These are phyloP conservation scores for Arenicola marina DNA, from an alignment of 2,888 invertebrate species.

Conservation along the genomic window DNA sequence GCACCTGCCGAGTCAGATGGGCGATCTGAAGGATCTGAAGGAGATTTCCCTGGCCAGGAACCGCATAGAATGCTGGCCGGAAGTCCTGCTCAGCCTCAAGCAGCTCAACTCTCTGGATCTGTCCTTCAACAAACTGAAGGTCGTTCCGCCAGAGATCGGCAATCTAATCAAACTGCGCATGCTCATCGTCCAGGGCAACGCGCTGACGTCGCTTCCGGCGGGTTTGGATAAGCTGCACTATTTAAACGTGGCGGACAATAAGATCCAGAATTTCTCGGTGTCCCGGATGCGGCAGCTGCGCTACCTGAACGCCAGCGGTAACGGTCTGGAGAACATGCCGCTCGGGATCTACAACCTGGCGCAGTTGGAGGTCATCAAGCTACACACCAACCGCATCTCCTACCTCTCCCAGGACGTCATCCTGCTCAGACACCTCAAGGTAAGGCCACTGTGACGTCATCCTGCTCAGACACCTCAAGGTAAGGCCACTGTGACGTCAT, in stretches of 20 bases:
- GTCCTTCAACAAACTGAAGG: constrained; percentile 47
- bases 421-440: constrained; percentile 43
- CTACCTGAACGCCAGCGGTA: constrained; percentile 46
- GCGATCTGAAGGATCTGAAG: constrained; percentile 40
- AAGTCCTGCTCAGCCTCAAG: constrained; percentile 41
- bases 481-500: no score
- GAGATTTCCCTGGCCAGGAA: constrained; percentile 52
- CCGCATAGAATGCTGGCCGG: constrained; percentile 45
- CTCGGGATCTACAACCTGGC: constrained; percentile 45
- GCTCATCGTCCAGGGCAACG: constrained; percentile 40
- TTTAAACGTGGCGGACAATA: constrained; percentile 49
- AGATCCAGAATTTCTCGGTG: constrained; percentile 48
- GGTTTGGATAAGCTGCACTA: constrained; percentile 41
- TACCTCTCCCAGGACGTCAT: constrained; percentile 52
- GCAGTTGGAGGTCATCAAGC: constrained; percentile 43
- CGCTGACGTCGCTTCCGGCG: constrained; percentile 41
- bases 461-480: no score
- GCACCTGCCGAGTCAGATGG: constrained; percentile 49
- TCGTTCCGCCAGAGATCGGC: constrained; percentile 40
- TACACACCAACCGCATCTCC: constrained; percentile 46
- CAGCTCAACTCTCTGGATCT: constrained; percentile 48
- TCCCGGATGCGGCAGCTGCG: constrained; percentile 43
- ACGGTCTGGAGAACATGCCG: constrained; percentile 50
- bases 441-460: no score
- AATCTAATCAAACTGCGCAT: constrained; percentile 39